These are phyloP conservation scores for Girardinus metallicus DNA, from an alignment of 2,797 vertebrate genomes.

Conservation along the genomic window DNA sequence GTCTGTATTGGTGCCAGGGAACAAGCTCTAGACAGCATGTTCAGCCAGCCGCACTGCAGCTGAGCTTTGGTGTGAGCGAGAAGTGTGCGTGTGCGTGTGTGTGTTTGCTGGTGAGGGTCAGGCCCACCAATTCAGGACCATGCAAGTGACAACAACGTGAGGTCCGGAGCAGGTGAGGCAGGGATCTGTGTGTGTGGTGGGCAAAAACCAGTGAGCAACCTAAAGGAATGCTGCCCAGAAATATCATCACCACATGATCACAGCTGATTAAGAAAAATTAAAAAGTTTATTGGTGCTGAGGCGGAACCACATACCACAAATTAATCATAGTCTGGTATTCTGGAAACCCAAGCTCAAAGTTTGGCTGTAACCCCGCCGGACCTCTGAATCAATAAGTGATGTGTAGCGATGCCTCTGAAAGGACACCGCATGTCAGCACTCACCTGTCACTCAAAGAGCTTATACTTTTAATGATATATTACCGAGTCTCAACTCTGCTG, in stretches of 20 bases:
- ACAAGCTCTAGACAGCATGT: constrained; percentile 63
- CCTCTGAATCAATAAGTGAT: not conserved
- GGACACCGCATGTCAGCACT: not conserved
- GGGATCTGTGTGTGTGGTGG: not conserved
- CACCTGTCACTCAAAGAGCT: not conserved
- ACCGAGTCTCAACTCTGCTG: not conserved
- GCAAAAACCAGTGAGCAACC: constrained; percentile 3
- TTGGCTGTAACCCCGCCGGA: not conserved
- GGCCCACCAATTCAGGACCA: constrained; percentile 12
- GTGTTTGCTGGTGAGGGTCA: constrained; percentile 26
- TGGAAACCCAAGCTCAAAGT: not conserved
- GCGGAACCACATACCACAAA: not conserved
- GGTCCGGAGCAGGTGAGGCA: constrained; percentile 17
- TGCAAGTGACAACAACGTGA: constrained; percentile 26
- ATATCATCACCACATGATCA: constrained; percentile 5
- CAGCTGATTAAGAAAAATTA: not conserved
- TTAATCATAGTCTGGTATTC: not conserved
- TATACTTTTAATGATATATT: constrained; percentile 4
- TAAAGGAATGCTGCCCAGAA: constrained; percentile 12
- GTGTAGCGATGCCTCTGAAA: constrained; percentile 1
- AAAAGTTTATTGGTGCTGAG: not conserved
- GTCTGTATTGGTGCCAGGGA: constrained; percentile 67
- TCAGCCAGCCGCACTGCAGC: constrained; percentile 61
- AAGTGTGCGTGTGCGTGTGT: constrained; percentile 17
- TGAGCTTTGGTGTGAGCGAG: constrained; percentile 48